Evolutionary conservation across 2,113 vertebrate species (phyloP).

Genomic region (Dasypus novemcinctus): DNA sequence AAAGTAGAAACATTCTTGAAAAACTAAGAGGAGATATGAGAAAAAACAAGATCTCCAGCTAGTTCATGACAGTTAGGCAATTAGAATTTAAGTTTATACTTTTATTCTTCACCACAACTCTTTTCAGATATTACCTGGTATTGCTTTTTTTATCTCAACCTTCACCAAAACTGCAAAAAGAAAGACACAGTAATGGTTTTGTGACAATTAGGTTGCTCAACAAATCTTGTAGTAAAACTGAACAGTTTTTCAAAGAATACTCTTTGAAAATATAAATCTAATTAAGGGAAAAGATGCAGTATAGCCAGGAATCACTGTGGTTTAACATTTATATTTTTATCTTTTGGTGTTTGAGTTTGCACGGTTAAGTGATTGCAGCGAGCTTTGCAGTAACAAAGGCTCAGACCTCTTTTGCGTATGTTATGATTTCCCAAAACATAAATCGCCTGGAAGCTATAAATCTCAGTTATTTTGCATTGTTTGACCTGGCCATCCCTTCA

Average conservation of each 20-base stretch:
- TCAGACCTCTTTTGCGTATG: background rate
- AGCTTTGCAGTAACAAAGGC: background rate
- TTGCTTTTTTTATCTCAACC: background rate
- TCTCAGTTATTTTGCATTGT: background rate
- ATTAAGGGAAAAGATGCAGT: background rate
- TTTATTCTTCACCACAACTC: background rate
- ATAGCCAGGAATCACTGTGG: background rate
- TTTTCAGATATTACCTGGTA: background rate
- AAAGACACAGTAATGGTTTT: background rate
- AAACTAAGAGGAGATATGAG: background rate
- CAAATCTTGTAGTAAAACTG: slow-evolving; percentile 23
- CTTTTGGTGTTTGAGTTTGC: background rate
- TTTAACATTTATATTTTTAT: background rate
- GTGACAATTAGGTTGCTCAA: background rate
- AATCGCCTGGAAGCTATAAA: background rate
- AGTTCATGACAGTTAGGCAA: background rate
- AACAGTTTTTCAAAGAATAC: slow-evolving; percentile 16
- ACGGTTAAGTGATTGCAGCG: background rate
- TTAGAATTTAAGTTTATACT: background rate
- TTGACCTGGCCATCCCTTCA: background rate
- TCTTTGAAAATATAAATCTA: slow-evolving; percentile 32
- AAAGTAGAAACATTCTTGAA: slow-evolving; percentile 10
- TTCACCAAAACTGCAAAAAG: background rate
- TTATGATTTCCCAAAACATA: background rate
- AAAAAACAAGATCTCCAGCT: background rate